Conservation (phyloP, 2,888 invertebrate species). For the Cephonodes hylas region DNA sequence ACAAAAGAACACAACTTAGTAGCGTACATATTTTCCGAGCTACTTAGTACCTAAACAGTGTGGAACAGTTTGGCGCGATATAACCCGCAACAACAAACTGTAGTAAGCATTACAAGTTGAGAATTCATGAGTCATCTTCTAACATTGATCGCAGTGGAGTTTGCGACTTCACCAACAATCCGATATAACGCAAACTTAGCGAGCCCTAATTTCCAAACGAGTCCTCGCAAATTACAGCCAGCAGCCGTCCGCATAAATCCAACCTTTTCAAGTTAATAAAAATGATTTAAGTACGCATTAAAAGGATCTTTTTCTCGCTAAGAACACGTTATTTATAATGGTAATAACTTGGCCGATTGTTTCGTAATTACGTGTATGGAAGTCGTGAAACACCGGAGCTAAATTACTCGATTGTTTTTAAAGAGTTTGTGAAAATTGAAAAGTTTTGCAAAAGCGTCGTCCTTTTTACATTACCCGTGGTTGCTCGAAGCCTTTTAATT, state of each 20-base stretch:
- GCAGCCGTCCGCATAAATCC: conserved; percentile 65
- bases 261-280: conserved; percentile 77
- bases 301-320: conserved; percentile 63
- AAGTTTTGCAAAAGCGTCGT: conserved; percentile 30
- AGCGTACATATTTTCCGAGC: neutral
- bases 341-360: conserved; percentile 62
- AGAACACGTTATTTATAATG: conserved; percentile 70
- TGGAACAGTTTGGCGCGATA: conserved; percentile 10
- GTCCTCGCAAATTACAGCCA: conserved; percentile 57
- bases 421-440: conserved; percentile 24
- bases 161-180: conserved; percentile 11
- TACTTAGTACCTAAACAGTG: conserved; percentile 2
- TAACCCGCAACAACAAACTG: conserved; percentile 8
- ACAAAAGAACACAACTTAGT: conserved; percentile 1
- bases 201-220: conserved; percentile 39
- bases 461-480: conserved; percentile 29
- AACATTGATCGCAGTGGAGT: conserved; percentile 14
- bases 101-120: conserved; percentile 6
- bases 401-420: conserved; percentile 1
- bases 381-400: neutral
- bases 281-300: conserved; percentile 76
- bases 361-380: conserved; percentile 48
- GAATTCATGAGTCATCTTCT: conserved; percentile 11
- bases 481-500: conserved; percentile 42
- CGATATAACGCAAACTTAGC: conserved; percentile 28